Percentiles rank a stretch among this genome's conserved stretches.
phyloP scores from a whole-genome alignment of 2,797 vertebrate species.

The Dromococcyx pavoninus region DNA sequence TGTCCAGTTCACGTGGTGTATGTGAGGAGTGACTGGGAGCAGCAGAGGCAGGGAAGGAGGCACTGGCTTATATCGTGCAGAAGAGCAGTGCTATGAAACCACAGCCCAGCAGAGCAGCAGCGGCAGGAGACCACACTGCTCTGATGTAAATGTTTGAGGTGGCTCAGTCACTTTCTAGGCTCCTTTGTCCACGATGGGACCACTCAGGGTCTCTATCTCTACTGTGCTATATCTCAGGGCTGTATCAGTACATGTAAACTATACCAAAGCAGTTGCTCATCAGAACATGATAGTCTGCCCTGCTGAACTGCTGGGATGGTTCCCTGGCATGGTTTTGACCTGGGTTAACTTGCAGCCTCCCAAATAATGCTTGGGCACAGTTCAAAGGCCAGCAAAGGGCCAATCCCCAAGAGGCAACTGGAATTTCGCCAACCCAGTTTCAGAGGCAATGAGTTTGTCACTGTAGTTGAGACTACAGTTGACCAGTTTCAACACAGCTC shows the following conservation, averaged over 20 bases:
- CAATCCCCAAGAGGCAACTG: not conserved
- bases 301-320: not conserved
- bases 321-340: not conserved
- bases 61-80: not conserved
- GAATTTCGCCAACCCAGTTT: not conserved
- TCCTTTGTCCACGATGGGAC: fast-evolving
- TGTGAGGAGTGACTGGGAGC: not conserved
- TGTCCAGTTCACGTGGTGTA: fast-evolving
- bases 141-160: fast-evolving
- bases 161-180: not conserved
- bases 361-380: not conserved
- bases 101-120: not conserved
- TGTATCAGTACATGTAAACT: not conserved
- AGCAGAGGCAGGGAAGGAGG: not conserved
- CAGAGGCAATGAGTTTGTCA: not conserved
- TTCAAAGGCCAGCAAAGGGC: not conserved
- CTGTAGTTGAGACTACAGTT: not conserved
- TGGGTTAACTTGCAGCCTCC: not conserved
- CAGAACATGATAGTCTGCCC: fast-evolving
- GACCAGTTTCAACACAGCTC: not conserved
- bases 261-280: not conserved
- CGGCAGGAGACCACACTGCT: not conserved
- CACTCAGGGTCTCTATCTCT: not conserved
- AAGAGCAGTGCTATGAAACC: fast-evolving
- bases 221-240: not conserved